Base-by-base conservation (phyloP, 1,140 invertebrate species). In the Leptopilina clavipes region DNA sequence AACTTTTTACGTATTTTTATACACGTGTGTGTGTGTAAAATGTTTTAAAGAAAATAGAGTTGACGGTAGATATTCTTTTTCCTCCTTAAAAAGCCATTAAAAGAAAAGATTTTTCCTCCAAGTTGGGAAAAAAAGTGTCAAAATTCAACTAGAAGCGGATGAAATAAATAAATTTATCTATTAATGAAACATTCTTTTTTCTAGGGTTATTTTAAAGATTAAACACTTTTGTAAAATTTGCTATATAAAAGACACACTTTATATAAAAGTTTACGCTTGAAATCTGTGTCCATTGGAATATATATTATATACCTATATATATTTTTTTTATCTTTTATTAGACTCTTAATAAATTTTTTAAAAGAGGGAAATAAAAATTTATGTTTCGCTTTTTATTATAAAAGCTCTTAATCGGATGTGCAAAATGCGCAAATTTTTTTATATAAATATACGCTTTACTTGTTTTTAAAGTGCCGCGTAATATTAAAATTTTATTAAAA, bases 1-100 rank as follows among this genome's bases (percentile, higher is more conserved):
- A 59, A 59, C 11, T 59, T 59, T 59, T 59, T 59, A 59, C 56
- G 22, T 25, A 25, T 12, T 12, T 19, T 25, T 22, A 59, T 40
- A 40, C 7, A 40, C 25, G 10, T 19, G 11, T 22, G 3, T 19
- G 14, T 18, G 3, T 22, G 11, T 19, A 14, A 25, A 59, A 59
- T 59, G 22, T 59, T 59, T 59, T 2, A 25, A 59, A 59, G 11
- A 22, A 22, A 12, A 59, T 6, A 22, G 12, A 19, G 9, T n/a
- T n/a, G n/a, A n/a, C n/a, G n/a, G n/a, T n/a, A n/a, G n/a, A n/a
- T 40, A 40, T 40, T 40, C 18, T 25, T 19, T 59, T 59, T 59
- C 8, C 11, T 22, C 11, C 1, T 14, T 14, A 14, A n/a, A n/a
- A 45, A 45, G 12, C 11, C 14, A 14, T 45, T 45, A 45, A 40